Evolutionary conservation across 2,113 vertebrate genomes (phyloP), one percentile per base, ranked within the genome.

Genomic region (Clinocottus analis): DNA sequence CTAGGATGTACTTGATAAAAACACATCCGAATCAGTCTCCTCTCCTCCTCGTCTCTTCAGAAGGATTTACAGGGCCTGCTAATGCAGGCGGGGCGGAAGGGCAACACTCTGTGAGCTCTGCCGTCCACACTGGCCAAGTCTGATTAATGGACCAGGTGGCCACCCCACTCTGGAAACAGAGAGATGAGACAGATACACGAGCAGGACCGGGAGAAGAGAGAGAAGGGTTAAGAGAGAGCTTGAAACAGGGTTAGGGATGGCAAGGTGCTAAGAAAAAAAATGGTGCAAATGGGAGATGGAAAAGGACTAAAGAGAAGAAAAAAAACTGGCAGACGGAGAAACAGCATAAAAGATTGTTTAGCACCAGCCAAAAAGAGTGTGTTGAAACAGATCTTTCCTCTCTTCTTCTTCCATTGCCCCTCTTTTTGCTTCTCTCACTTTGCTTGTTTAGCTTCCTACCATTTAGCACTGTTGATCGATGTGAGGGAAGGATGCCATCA

Each of bases 61-160:
- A 80, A 71, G 66, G 81, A 89, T 94, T 87, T 89, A 84, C 75
- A 70, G 75, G 31, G 70, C 72, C 72, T 65, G 70, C 78, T 89
- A 91, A 91, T 93, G 86, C 80, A 51, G 77, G 75, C 76, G 5
- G 85, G 83, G 88, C 35, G 78, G 75, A 85, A 85, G 84, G 85
- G 77, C 79, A 88, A 77, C 66, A 53, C 86, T 89, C 58, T 84
- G 84, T 87, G 82, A 87, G 83, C 86, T 75, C 77, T 72, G 65
- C 81, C 72, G 80, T 91, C 89, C 86, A 33, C 80, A 72, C 82
- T 56, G 68, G 68, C 73, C 81, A 51, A 70, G 80, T 72, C 81
- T 93, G 93, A 94, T 94, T 94, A 93, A 94, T 93, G 87, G 89
- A 79, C 71, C 90, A 93, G 91, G 92, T 93, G 92, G 91, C 79